Evolutionary conservation across 2,888 invertebrate genomes (phyloP).

Genomic region (Drosophila macrospina): DNA sequence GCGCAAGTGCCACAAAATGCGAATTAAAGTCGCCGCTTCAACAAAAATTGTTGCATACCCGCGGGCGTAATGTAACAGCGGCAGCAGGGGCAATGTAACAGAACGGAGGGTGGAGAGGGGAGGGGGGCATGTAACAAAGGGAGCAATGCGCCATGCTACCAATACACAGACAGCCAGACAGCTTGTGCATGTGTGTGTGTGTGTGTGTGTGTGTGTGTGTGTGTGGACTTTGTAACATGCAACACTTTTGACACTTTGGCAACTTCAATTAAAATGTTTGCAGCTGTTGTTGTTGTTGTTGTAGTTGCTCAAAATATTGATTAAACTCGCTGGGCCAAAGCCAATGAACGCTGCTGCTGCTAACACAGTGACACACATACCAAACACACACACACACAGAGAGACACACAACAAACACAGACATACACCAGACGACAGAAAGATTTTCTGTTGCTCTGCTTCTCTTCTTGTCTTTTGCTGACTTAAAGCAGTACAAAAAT

Average conservation of each 20-base stretch:
- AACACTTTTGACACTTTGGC: conserved; percentile 64
- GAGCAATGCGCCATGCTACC: conserved; percentile 4
- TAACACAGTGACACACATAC: conserved; percentile 57
- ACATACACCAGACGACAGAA: conserved; percentile 9
- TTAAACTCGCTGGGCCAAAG: conserved; percentile 49
- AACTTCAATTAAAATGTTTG: conserved; percentile 55
- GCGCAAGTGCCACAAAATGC: conserved; percentile 17
- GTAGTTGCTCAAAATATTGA: conserved; percentile 54
- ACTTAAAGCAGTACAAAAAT: no score
- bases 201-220: conserved; percentile 4
- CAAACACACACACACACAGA: conserved; percentile 17
- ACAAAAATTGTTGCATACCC: conserved; percentile 29
- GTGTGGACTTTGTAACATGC: conserved; percentile 19
- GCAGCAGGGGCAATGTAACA: not conserved
- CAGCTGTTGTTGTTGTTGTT: conserved; percentile 15
- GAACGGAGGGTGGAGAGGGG: no score
- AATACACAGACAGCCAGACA: conserved; percentile 3
- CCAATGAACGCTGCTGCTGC: conserved; percentile 32
- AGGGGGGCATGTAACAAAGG: not conserved
- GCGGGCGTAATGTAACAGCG: conserved; percentile 1
- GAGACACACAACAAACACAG: conserved; percentile 14
- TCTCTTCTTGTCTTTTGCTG: no score
- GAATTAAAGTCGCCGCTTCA: conserved; percentile 17
- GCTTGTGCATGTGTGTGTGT: conserved; percentile 2
- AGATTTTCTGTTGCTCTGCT: no score